These are phyloP conservation scores for Pleuronectes platessa DNA, from an alignment of 2,113 vertebrate genomes.

Conservation along the genomic window DNA sequence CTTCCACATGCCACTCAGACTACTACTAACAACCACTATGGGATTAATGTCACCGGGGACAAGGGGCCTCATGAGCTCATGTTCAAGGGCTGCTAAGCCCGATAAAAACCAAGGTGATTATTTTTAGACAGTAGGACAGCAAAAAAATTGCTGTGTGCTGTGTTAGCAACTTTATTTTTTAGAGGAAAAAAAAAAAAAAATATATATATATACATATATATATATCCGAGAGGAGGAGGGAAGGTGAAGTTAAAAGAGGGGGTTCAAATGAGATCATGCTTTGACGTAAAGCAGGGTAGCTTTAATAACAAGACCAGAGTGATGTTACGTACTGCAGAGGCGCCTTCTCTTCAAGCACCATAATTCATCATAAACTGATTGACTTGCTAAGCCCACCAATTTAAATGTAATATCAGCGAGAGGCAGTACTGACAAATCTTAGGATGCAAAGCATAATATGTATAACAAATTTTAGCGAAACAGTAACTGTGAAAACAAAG, in stretches of 20 bases:
- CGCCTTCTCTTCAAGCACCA: slow-evolving; percentile 46
- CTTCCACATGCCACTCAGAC: slow-evolving; percentile 81
- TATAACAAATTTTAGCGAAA: slow-evolving; percentile 40
- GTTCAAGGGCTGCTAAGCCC: slow-evolving; percentile 72
- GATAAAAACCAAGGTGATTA: slow-evolving; percentile 73
- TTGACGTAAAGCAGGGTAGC: slow-evolving; percentile 68
- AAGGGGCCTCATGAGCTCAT: slow-evolving; percentile 74
- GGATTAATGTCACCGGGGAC: slow-evolving; percentile 78
- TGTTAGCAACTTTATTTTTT: slow-evolving; percentile 59
- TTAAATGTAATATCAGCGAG: slow-evolving; percentile 54
- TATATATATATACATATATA: not conserved
- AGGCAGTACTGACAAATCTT: slow-evolving; percentile 48
- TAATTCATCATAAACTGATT: slow-evolving; percentile 61
- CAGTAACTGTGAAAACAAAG: slow-evolving; percentile 41
- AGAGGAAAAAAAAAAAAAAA: slow-evolving; percentile 33
- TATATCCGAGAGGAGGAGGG: slow-evolving; percentile 33
- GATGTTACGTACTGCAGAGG: slow-evolving; percentile 66
- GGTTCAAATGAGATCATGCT: slow-evolving; percentile 74
- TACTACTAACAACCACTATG: slow-evolving; percentile 73
- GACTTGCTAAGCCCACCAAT: slow-evolving; percentile 51
- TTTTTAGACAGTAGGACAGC: slow-evolving; percentile 66
- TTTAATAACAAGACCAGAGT: slow-evolving; percentile 72
- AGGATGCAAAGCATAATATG: slow-evolving; percentile 30
- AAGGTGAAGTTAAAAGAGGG: slow-evolving; percentile 54
- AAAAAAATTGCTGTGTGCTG: slow-evolving; percentile 57